Conservation (phyloP, 2,888 invertebrate genomes). For the Ophion slaviceki region DNA sequence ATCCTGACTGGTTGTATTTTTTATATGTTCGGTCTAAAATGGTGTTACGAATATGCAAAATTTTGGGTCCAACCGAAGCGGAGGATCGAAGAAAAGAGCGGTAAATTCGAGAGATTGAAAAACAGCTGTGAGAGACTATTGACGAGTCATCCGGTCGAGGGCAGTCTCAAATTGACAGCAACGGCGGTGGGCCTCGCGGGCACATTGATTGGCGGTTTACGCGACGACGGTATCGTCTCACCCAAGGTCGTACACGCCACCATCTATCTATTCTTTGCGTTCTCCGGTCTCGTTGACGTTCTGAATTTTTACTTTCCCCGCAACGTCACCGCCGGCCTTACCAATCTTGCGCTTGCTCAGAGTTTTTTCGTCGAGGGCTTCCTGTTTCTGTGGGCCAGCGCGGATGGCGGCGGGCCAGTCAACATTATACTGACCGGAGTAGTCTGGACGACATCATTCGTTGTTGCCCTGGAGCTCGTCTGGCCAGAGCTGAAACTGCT, state of each 20-base stretch:
- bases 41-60: constrained; percentile 80
- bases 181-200: constrained; percentile 78
- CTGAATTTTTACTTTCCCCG: constrained; percentile 81
- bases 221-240: constrained; percentile 72
- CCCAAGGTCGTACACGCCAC: constrained; percentile 81
- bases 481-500: constrained; percentile 79
- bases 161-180: constrained; percentile 77
- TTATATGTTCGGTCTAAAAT: constrained; percentile 78
- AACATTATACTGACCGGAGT: constrained; percentile 73
- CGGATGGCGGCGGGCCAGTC: constrained; percentile 66
- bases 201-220: constrained; percentile 75
- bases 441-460: constrained; percentile 76
- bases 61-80: constrained; percentile 73
- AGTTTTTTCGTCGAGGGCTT: constrained; percentile 82
- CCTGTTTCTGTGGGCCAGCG: constrained; percentile 76
- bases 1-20: constrained; percentile 78
- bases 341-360: constrained; percentile 80
- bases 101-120: constrained; percentile 68
- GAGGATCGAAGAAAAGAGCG: constrained; percentile 56
- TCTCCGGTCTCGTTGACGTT: constrained; percentile 82
- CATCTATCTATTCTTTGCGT: constrained; percentile 82
- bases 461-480: constrained; percentile 76
- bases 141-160: constrained; percentile 77
- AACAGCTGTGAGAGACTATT: constrained; percentile 72
- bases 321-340: constrained; percentile 79